Conservation (phyloP, 2,113 vertebrate genomes). For the Trogon surrucura region DNA sequence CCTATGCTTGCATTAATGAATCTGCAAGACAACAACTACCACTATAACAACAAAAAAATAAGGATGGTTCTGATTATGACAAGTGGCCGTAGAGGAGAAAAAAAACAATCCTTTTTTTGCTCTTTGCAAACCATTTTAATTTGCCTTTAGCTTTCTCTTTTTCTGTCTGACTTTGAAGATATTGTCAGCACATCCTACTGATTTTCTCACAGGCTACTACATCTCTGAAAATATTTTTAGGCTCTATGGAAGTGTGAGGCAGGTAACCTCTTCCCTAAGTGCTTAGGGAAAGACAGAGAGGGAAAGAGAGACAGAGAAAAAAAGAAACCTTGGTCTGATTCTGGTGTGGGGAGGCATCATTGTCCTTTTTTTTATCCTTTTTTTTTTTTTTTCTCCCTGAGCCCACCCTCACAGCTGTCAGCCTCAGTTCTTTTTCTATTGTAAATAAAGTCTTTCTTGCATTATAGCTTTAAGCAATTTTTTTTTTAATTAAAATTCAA, state of each 20-base stretch:
- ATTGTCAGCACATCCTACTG: conserved; percentile 16
- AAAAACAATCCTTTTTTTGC: neutral
- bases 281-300: neutral
- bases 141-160: conserved; percentile 19
- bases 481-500: conserved; percentile 67
- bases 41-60: neutral
- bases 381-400: neutral
- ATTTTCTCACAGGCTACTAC: conserved; percentile 47
- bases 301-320: neutral
- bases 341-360: conserved; percentile 5
- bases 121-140: neutral
- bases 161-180: conserved; percentile 18
- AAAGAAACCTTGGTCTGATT: conserved; percentile 12
- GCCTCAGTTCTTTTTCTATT: conserved; percentile 20
- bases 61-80: neutral
- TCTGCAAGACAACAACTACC: conserved; percentile 6
- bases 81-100: neutral
- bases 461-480: conserved; percentile 45
- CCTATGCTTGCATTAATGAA: conserved; percentile 48
- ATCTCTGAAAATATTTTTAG: conserved; percentile 67
- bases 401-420: conserved; percentile 20
- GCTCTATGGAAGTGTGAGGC: conserved; percentile 20
- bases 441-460: conserved; percentile 64
- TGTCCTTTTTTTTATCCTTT: neutral
- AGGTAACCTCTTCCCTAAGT: conserved; percentile 51